Percentiles rank a stretch among this genome's conserved stretches.
These are phyloP conservation scores for Musca domestica DNA, from an alignment of 1,140 invertebrate genomes.

Conservation along the genomic window DNA sequence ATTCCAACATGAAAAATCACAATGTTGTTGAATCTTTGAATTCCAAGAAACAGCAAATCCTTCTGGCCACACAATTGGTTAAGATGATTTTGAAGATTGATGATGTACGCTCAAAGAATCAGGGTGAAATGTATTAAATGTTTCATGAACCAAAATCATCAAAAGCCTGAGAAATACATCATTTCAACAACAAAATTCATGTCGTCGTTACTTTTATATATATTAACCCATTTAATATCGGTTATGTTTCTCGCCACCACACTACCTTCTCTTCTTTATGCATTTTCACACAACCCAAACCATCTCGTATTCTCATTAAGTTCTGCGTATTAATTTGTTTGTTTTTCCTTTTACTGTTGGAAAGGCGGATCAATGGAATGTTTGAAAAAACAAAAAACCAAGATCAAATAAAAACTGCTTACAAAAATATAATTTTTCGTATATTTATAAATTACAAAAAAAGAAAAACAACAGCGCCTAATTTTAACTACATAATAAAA, in stretches of 20 bases:
- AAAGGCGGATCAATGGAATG: background rate
- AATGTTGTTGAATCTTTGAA: constrained; percentile 96
- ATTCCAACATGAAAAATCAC: constrained; percentile 91
- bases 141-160: background rate
- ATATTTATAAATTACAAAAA: constrained; percentile 6
- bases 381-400: constrained; percentile 8
- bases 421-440: constrained; percentile 8
- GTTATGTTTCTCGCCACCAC: background rate
- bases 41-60: constrained; percentile 96
- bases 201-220: background rate
- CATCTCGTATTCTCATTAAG: constrained; percentile 1
- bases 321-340: constrained; percentile 7
- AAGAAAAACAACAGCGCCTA: background rate
- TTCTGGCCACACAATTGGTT: constrained; percentile 94
- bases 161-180: background rate
- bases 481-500: background rate
- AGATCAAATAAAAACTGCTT: constrained; percentile 17
- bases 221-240: background rate
- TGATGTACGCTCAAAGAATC: constrained; percentile 73
- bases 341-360: background rate
- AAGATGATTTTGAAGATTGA: constrained; percentile 99
- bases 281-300: background rate
- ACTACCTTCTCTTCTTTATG: background rate
- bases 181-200: background rate
- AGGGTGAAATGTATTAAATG: background rate